Conservation (phyloP, 2,113 vertebrate genomes). For the Nasalis larvatus region DNA sequence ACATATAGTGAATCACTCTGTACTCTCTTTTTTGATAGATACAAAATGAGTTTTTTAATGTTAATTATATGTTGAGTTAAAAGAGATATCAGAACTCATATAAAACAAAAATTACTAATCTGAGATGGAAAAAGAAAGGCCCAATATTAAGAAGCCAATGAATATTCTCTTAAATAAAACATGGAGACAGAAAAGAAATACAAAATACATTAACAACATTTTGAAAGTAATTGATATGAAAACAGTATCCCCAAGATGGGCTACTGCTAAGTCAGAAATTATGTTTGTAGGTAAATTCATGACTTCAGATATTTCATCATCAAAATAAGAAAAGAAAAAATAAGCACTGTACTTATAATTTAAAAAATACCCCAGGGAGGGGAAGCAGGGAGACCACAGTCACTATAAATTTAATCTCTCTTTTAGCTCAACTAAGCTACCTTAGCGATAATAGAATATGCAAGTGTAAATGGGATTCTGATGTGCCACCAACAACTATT, state of each 20-base stretch:
- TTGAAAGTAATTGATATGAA: not conserved
- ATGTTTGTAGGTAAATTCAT: not conserved
- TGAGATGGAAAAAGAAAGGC: not conserved
- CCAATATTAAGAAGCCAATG: not conserved
- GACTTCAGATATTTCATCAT: not conserved
- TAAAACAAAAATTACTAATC: not conserved
- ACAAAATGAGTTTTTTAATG: not conserved
- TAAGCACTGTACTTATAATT: not conserved
- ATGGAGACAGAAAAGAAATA: not conserved
- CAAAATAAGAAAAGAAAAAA: not conserved
- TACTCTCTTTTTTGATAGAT: not conserved
- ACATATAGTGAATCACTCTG: not conserved
- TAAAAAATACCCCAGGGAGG: not conserved
- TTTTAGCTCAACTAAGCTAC: not conserved
- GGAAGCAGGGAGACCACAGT: not conserved
- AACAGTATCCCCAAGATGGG: not conserved
- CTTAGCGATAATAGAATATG: not conserved
- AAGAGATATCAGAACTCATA: not conserved
- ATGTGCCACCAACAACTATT: not conserved
- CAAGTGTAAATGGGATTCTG: not conserved
- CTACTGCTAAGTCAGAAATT: not conserved
- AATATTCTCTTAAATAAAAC: not conserved
- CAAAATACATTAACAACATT: not conserved
- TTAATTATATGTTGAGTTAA: not conserved
- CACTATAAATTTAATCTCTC: not conserved